Percentiles rank a stretch among this genome's conserved stretches.
Conservation (phyloP, 2,113 vertebrate species). For the Mirounga angustirostris region DNA sequence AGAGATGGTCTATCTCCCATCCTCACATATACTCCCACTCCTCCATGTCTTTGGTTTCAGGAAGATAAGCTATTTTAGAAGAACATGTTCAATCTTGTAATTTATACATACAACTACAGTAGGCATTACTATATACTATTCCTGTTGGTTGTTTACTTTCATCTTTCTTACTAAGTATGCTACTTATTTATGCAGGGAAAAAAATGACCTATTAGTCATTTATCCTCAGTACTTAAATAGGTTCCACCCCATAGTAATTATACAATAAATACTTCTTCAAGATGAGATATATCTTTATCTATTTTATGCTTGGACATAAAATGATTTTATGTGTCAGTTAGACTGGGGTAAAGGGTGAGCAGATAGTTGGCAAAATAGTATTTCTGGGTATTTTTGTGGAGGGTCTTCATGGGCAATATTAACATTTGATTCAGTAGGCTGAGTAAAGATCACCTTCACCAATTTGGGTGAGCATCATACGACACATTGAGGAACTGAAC, state of each 20-base stretch:
- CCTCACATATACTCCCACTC: fast-evolving
- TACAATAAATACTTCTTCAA: not conserved
- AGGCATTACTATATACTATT: not conserved
- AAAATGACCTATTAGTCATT: not conserved
- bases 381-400: not conserved
- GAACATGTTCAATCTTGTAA: not conserved
- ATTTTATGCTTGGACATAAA: not conserved
- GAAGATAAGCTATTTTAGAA: not conserved
- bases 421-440: not conserved
- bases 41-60: not conserved
- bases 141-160: not conserved
- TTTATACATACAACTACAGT: not conserved
- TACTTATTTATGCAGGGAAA: not conserved
- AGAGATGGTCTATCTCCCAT: not conserved
- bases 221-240: not conserved
- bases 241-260: not conserved
- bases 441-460: not conserved
- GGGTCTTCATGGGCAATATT: not conserved
- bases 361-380: not conserved
- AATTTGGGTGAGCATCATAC: not conserved
- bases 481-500: not conserved
- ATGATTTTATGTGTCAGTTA: not conserved
- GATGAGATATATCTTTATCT: not conserved
- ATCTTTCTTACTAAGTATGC: not conserved
- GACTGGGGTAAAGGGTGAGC: not conserved